Conservation (phyloP, 1,140 invertebrate genomes). For the Mesaphorura yosii region DNA sequence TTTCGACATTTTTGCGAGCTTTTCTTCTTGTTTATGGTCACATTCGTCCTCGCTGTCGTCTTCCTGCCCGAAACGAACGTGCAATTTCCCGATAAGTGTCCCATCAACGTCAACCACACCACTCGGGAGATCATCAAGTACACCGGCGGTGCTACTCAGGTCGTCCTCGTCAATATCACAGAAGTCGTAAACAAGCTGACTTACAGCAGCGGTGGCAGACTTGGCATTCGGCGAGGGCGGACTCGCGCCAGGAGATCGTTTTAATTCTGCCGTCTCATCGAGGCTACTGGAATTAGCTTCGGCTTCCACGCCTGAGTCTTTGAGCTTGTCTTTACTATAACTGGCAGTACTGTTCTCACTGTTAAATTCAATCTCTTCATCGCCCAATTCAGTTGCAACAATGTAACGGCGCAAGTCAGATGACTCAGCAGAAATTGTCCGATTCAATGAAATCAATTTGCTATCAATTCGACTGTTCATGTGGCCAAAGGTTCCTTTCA, state of each 20-base stretch:
- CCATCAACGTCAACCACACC: slow-evolving; percentile 20
- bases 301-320: neutral
- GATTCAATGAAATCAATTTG: slow-evolving; percentile 15
- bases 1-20: no score
- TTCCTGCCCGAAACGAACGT: slow-evolving; percentile 7
- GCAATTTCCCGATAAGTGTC: neutral
- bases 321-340: neutral
- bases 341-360: no score
- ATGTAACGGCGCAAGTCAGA: neutral
- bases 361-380: neutral
- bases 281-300: neutral
- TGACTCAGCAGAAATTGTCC: slow-evolving; percentile 16
- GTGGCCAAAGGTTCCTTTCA: slow-evolving; percentile 11
- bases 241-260: no score
- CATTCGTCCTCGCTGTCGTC: slow-evolving; percentile 9
- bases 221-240: no score
- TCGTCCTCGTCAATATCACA: slow-evolving; percentile 4
- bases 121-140: slow-evolving; percentile 15
- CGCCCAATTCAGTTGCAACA: neutral
- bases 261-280: no score
- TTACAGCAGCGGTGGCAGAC: neutral
- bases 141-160: neutral
- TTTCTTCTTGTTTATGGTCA: neutral
- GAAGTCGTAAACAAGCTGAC: neutral
- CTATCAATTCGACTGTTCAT: neutral